These are phyloP conservation scores for Liolophura sinensis DNA, from an alignment of 1,140 invertebrate genomes.

Conservation along the genomic window DNA sequence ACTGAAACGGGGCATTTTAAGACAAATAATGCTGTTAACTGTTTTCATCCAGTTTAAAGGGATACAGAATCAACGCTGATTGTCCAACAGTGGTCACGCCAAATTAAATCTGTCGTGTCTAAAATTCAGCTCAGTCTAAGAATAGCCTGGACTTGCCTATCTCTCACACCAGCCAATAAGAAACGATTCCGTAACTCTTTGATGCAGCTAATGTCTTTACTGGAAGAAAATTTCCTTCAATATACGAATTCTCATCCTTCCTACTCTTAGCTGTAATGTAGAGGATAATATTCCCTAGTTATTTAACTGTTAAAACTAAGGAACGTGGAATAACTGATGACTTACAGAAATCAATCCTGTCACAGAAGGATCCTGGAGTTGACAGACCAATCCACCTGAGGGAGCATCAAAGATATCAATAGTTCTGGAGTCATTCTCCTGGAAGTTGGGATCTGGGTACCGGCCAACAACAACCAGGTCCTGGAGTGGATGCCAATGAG, in stretches of 20 bases:
- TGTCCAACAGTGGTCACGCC: no score
- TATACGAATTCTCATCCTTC: background rate
- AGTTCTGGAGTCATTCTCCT: conserved; percentile 33
- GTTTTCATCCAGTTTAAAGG: background rate
- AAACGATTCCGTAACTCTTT: background rate
- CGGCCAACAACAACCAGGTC: conserved; percentile 56
- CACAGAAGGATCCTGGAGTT: conserved; percentile 31
- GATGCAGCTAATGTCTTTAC: background rate
- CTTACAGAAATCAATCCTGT: conserved; percentile 45
- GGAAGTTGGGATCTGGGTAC: conserved; percentile 48
- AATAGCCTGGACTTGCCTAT: no score
- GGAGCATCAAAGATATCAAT: conserved; percentile 53
- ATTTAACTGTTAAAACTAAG: background rate
- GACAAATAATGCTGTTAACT: no score
- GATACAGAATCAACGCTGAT: no score
- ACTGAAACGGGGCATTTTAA: no score
- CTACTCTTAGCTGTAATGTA: background rate
- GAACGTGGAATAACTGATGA: background rate
- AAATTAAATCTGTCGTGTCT: no score
- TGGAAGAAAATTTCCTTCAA: background rate
- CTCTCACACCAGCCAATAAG: background rate
- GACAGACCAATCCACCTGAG: conserved; percentile 38
- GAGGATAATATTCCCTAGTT: background rate
- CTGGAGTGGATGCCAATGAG: conserved; percentile 56
- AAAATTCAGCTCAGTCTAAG: no score